A percentile compares a stretch with the other conserved stretches of the same genome.
Evolutionary conservation across 2,888 invertebrate genomes (phyloP).

Genomic region (Carpatolechia fugitivella): DNA sequence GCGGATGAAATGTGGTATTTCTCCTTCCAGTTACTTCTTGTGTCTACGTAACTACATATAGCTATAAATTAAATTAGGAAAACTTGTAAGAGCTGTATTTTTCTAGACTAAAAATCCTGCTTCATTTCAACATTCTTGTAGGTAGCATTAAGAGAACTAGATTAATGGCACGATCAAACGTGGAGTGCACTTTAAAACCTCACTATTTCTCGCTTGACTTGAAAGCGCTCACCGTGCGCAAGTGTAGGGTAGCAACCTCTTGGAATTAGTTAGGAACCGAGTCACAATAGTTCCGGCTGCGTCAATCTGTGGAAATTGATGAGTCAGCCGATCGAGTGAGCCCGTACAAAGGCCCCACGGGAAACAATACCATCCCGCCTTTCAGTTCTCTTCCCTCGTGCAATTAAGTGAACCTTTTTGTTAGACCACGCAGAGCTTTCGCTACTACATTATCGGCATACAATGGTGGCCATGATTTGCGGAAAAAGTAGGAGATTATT

Average conservation of each 20-base stretch:
- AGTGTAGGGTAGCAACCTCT: constrained; percentile 18
- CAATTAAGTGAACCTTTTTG: constrained; percentile 77
- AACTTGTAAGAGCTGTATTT: neutral
- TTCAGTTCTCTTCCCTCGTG: constrained; percentile 64
- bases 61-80: neutral
- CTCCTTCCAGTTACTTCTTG: too few relatives aligned
- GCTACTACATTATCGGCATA: constrained; percentile 71
- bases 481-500: constrained; percentile 65
- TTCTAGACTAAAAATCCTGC: neutral
- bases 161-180: constrained; percentile 40
- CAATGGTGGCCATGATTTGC: constrained; percentile 75
- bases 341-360: constrained; percentile 60
- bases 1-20: too few relatives aligned
- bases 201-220: constrained; percentile 25
- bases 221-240: constrained; percentile 13
- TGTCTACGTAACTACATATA: too few relatives aligned
- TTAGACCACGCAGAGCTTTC: constrained; percentile 48
- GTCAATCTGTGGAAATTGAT: constrained; percentile 69
- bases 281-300: constrained; percentile 52
- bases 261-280: constrained; percentile 45
- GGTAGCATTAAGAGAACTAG: constrained; percentile 27
- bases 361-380: constrained; percentile 66
- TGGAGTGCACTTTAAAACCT: constrained; percentile 19
- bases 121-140: neutral
- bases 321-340: constrained; percentile 62